Base-by-base conservation (phyloP, 1,140 invertebrate species). In the Pteromalus puparum region DNA sequence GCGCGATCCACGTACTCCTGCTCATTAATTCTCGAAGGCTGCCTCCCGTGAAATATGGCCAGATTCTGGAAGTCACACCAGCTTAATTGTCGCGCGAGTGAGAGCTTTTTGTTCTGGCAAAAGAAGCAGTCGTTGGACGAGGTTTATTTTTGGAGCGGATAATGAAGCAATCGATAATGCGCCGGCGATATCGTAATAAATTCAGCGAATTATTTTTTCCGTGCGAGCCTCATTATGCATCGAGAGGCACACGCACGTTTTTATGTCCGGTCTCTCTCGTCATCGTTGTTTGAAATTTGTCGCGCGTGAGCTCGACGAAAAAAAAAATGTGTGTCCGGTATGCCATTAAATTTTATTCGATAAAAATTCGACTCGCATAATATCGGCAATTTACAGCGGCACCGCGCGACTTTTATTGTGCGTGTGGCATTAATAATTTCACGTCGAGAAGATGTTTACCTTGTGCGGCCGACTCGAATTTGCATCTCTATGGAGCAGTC, bases 401-500 rank as follows among this genome's bases (percentile, higher is more conserved):
- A 61, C 68, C 30, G 73, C 53, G 7, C 9, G 26, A 26, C 26
- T 53, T 48, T 34, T 73, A 74, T 74, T 38, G 28, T 24, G 5
- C 15, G n/a, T 10, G 2, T n/a, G 5, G 1, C 26, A 6, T 73
- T 72, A 46, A 46, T 74, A 61, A 81, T 65, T 81, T 81, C 3
- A 34, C 30, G 30, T 9, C 38, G 28, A 34, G 24, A 61, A 61
- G 80, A 24, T 48, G 70, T 61, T 74, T 61, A n/a, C 70, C 70
- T 81, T 80, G 34, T 9, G 42, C 26, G 24, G 38, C 1, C 38
- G 38, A 46, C 48, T 30, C 61, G 15, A 81, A 81, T 81, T 74
- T 81, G 68, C 70, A 81, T 81, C 61, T 61, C 80, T 24, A 79
- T 79, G 38, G 21, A 68, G 38, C 10, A 24, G 26, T 80, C 77